Percentiles rank a stretch among this genome's conserved stretches.
phyloP scores from a whole-genome alignment of 2,113 vertebrate species.

The Dissostichus mawsoni region DNA sequence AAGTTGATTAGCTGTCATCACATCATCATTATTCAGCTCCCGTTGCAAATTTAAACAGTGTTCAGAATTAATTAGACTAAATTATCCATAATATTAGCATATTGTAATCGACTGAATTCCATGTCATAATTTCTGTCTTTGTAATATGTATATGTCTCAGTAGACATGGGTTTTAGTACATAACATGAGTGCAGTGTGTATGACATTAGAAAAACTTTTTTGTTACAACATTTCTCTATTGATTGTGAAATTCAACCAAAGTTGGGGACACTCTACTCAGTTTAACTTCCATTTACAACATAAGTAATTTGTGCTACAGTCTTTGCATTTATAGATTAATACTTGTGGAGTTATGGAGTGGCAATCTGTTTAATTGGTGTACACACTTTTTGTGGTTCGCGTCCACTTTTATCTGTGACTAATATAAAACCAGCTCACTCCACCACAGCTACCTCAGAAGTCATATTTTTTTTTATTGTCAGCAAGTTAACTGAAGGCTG shows the following conservation, averaged over 20 bases:
- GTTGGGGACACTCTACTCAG: background rate
- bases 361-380: background rate
- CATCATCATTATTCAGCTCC: background rate
- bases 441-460: background rate
- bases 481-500: background rate
- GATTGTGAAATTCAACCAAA: background rate
- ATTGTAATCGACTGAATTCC: background rate
- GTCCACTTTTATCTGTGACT: too few relatives aligned
- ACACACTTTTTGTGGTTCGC: background rate
- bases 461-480: background rate
- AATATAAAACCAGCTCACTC: too few relatives aligned
- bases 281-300: background rate
- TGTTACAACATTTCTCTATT: background rate
- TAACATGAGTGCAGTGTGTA: background rate
- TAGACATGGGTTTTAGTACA: background rate
- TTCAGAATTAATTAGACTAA: background rate
- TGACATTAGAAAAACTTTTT: background rate
- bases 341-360: background rate
- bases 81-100: background rate
- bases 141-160: background rate
- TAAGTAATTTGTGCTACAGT: background rate
- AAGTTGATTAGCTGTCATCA: background rate
- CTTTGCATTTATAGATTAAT: too few relatives aligned
- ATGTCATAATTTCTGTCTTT: background rate
- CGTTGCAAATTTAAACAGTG: background rate